phyloP scores from a whole-genome alignment of 2,888 invertebrate species.

The Dynastes tityus region DNA sequence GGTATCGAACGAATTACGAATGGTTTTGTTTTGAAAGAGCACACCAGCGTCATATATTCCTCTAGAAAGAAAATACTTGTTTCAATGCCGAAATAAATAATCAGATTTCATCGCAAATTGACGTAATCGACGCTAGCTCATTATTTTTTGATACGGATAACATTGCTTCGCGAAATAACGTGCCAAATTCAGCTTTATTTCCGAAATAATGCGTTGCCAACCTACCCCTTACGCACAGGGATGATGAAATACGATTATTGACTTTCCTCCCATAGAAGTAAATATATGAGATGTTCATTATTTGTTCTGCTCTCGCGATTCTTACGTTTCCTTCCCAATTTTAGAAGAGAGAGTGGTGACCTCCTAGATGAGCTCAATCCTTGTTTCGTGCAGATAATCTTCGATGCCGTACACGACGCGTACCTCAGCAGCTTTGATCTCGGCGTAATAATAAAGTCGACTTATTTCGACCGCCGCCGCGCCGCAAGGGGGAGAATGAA shows the following conservation, averaged over 20 bases:
- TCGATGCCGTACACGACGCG: conserved; percentile 65
- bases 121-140: neutral
- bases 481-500: neutral
- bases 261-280: neutral
- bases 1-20: no score
- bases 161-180: neutral
- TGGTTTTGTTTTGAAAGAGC: neutral
- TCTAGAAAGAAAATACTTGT: neutral
- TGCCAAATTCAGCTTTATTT: neutral
- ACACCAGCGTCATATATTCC: neutral
- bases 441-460: conserved; percentile 59
- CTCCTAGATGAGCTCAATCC: neutral
- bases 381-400: conserved; percentile 64
- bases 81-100: neutral
- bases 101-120: neutral
- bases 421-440: conserved; percentile 60
- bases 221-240: neutral
- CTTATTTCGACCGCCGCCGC: conserved; percentile 49
- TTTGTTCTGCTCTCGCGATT: neutral
- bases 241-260: neutral
- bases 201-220: neutral
- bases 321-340: neutral
- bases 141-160: neutral
- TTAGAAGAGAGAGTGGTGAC: neutral
- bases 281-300: conserved; percentile 8